phyloP scores from a whole-genome alignment of 2,797 vertebrate species.

The Xenentodon cancila region DNA sequence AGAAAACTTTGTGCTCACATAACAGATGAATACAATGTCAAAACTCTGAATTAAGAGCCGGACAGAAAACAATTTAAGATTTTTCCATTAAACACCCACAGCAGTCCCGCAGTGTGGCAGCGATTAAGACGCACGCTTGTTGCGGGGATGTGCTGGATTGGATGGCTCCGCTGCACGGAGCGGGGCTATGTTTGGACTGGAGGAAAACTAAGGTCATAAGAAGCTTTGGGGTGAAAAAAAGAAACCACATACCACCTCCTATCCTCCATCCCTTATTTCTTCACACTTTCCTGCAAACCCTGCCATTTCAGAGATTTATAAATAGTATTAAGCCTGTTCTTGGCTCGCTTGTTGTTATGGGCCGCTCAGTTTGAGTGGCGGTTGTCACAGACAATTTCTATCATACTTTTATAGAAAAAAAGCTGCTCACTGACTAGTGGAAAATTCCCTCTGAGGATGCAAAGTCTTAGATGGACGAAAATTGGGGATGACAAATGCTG shows the following conservation, averaged over 20 bases:
- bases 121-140: conserved; percentile 57
- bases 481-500: conserved; percentile 59
- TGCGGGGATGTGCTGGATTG: no score
- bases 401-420: conserved; percentile 73
- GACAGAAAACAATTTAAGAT: conserved; percentile 16
- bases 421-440: conserved; percentile 46
- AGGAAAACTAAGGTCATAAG: conserved; percentile 78
- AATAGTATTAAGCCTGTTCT: conserved; percentile 82
- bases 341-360: conserved; percentile 75
- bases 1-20: conserved; percentile 12
- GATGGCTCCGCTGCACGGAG: conserved; percentile 46
- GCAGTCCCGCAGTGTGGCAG: conserved; percentile 61
- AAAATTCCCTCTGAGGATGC: conserved; percentile 69
- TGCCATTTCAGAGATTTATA: conserved; percentile 80
- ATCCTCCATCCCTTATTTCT: conserved; percentile 71
- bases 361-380: conserved; percentile 78
- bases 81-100: conserved; percentile 30
- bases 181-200: conserved; percentile 72
- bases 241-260: conserved; percentile 52
- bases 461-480: conserved; percentile 63
- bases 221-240: conserved; percentile 74
- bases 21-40: conserved; percentile 23
- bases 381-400: conserved; percentile 80
- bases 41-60: conserved; percentile 12
- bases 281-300: conserved; percentile 79